These are phyloP conservation scores for Scyliorhinus canicula DNA, from an alignment of 2,797 vertebrate genomes.

Conservation along the genomic window DNA sequence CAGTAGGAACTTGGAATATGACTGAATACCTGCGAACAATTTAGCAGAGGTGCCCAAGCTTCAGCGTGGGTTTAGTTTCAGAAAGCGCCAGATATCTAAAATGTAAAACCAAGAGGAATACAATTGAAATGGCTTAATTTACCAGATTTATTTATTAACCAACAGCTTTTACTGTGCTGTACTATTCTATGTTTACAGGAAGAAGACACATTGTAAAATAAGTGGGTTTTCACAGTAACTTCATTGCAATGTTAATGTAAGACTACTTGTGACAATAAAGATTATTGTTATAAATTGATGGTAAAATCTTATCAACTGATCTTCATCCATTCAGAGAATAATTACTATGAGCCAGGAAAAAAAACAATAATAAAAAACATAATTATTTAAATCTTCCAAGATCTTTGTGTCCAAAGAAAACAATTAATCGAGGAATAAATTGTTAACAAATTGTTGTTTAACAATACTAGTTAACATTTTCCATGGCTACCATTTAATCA, in stretches of 20 bases:
- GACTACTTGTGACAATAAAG: too few species aligned
- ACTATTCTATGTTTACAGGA: too few species aligned
- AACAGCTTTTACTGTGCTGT: too few species aligned
- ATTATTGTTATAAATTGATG: too few species aligned
- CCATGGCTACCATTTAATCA: too few species aligned
- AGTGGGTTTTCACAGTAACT: too few species aligned
- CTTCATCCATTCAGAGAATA: background rate
- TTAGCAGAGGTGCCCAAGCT: background rate
- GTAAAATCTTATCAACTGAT: background rate
- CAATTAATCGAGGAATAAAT: background rate
- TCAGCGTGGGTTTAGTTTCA: background rate
- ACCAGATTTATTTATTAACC: background rate
- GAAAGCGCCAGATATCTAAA: background rate
- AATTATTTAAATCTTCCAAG: background rate
- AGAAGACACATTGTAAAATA: background rate
- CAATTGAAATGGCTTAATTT: background rate
- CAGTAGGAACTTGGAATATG: background rate
- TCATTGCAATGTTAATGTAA: too few species aligned
- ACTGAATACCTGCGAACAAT: background rate
- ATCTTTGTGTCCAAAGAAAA: background rate
- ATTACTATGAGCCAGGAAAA: background rate
- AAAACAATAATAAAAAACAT: background rate
- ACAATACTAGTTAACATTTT: too few species aligned
- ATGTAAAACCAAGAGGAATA: background rate
- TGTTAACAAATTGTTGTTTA: background rate